Evolutionary conservation across 1,140 invertebrate genomes (phyloP), one percentile per base, ranked within the genome.

Genomic region (Ruditapes philippinarum): DNA sequence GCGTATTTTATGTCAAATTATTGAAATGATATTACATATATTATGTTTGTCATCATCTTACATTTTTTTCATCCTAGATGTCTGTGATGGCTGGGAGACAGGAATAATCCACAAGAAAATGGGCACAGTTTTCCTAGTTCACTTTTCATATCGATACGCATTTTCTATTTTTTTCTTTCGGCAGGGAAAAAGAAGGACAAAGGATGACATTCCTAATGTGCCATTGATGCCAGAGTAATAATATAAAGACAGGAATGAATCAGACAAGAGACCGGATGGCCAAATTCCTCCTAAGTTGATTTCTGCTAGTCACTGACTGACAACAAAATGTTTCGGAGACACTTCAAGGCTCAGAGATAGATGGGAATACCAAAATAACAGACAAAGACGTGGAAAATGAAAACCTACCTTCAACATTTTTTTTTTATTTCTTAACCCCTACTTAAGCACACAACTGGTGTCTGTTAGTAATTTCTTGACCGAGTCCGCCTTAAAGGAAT

Each of bases 151-250:
- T 22, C 65, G 33, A 70, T 38, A 38, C 36, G 65, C 38, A 33
- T 38, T 9, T 40, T 17, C 25, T 65, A 70, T 70, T 70, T 38
- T 70, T 70, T 70, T 70, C 65, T 70, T 70, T 70, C 65, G 36
- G 19, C 65, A 70, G 65, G 65, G 38, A 22, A 70, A 12, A 40
- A 70, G 28, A 1, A n/a, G 25, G 65, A 38, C 22, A 19, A 62
- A 25, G n/a, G 57, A 25, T 62, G 57, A 7, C n/a, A 28, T 62
- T n/a, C n/a, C 25, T 62, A 19, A 25, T 28, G n/a, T 28, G 5
- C 57, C 28, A 25, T 62, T 62, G 25, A 25, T 28, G n/a, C 57
- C 22, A 57, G n/a, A 57, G 57, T 28, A 28, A 62, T 62, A 19
- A 62, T n/a, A 11, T 62, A 25, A 25, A 62, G 57, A 19, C 11